Base-by-base conservation (phyloP, 2,888 invertebrate genomes). In the Idaea dimidiata region DNA sequence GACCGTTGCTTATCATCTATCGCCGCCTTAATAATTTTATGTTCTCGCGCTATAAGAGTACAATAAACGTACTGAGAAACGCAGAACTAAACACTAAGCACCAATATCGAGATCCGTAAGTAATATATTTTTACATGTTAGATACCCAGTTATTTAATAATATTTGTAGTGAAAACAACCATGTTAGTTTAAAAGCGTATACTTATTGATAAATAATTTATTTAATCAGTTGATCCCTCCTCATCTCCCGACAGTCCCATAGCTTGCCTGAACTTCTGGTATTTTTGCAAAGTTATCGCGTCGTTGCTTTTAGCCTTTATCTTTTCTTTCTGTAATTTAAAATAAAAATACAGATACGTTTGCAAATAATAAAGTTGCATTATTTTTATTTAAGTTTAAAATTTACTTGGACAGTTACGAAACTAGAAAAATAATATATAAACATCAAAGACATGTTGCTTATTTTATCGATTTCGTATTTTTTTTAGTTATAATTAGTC, bases 211-310 rank as follows among this genome's bases (percentile, higher is more conserved):
- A n/a, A n/a, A n/a, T n/a, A n/a, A n/a, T n/a, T n/a, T n/a, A n/a
- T 64, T 86, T 77, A 90, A 62, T 91, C 91, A 59, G 91, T 88
- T 4, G 91, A 91, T 66, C 80, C 84, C 58, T 89, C 89, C 71
- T 91, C 91, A 61, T 91, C 91, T 54, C 81, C 86, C 2, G 91
- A 91, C 31, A 91, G 75, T 66, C 89, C 90, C 84, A 91, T 87
- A 8, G 91, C 91, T 79, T 89, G 86, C 64, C 80, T 84, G 74
- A 91, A 92, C 78, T 83, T 90, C 73, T 86, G 84, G 73, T 86
- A 78, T 71, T 86, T 91, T 81, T 86, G 84, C 57, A 80, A 59
- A 24, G 81, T 80, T 17, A 78, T 63, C 5, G 73, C 61, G 63
- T 91, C 89, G 70, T 72, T 79, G 75, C 71, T 77, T 70, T 86